Conservation (phyloP, 2,113 vertebrate species). For the Datnioides undecimradiatus region DNA sequence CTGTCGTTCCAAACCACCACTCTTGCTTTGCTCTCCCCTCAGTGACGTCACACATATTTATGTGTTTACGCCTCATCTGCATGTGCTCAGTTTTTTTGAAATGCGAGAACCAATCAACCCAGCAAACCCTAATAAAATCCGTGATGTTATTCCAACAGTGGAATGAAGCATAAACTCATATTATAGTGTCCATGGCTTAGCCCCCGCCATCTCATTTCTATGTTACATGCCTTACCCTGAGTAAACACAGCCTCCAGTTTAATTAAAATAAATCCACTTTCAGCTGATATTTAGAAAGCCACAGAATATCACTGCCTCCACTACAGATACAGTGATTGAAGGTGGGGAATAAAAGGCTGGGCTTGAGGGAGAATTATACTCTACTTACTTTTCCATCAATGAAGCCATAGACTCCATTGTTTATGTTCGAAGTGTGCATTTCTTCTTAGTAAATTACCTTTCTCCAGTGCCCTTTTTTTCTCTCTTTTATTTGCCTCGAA, state of each 20-base stretch:
- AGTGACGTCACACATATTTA: constrained; percentile 46
- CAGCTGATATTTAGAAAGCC: constrained; percentile 76
- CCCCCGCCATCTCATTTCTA: constrained; percentile 56
- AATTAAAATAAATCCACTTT: constrained; percentile 82
- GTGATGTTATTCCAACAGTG: constrained; percentile 32
- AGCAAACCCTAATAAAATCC: constrained; percentile 58
- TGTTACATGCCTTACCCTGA: constrained; percentile 68
- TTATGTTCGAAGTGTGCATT: constrained; percentile 79
- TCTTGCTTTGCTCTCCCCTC: constrained; percentile 17
- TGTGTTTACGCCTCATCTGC: constrained; percentile 40
- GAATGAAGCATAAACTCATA: constrained; percentile 49
- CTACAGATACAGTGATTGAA: constrained; percentile 79
- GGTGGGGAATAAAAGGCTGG: constrained; percentile 55
- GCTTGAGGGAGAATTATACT: constrained; percentile 68
- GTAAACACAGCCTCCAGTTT: constrained; percentile 79
- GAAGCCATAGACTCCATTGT: constrained; percentile 70
- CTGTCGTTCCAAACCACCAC: constrained; percentile 30
- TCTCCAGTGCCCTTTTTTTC: constrained; percentile 59
- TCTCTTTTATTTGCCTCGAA: constrained; percentile 72
- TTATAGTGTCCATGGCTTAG: constrained; percentile 64
- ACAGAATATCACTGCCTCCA: constrained; percentile 51
- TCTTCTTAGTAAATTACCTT: constrained; percentile 74
- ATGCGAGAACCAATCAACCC: constrained; percentile 52
- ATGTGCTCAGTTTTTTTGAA: constrained; percentile 34
- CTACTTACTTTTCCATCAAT: constrained; percentile 77